A percentile compares a stretch with the other conserved stretches of the same genome.
phyloP scores from a whole-genome alignment of 2,113 vertebrate species.

The Callopanchax toddi region DNA sequence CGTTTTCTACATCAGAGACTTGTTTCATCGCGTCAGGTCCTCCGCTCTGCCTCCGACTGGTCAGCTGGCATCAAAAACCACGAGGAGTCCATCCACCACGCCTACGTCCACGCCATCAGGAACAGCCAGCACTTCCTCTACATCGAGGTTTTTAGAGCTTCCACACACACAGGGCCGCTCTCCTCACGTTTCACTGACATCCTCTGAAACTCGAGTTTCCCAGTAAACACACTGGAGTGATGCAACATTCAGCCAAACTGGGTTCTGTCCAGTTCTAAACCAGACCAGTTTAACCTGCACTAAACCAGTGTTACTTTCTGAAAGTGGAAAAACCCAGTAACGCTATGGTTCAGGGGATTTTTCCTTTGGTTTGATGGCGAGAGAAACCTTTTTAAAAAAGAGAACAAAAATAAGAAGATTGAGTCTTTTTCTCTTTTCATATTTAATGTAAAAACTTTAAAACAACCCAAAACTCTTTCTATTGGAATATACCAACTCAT shows the following conservation, averaged over 20 bases:
- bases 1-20: too few relatives aligned
- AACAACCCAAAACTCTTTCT: too few relatives aligned
- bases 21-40: conserved; percentile 75
- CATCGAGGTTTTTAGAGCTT: conserved; percentile 87
- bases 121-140: conserved; percentile 95
- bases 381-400: not conserved
- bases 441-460: too few relatives aligned
- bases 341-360: not conserved
- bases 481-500: too few relatives aligned
- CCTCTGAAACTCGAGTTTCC: too few relatives aligned
- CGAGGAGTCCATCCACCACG: conserved; percentile 94
- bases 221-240: not conserved
- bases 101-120: conserved; percentile 85
- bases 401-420: not conserved
- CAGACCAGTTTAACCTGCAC: not conserved
- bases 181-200: too few relatives aligned
- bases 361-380: not conserved
- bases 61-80: conserved; percentile 96
- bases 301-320: too few relatives aligned
- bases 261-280: not conserved
- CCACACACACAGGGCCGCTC: too few relatives aligned
- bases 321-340: not conserved
- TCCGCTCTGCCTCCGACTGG: conserved; percentile 94
- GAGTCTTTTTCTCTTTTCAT: too few relatives aligned
- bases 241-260: too few relatives aligned